A percentile compares a stretch with the other conserved stretches of the same genome.
Conservation (phyloP, 1,140 invertebrate genomes). For the Tyrophagus putrescentiae region DNA sequence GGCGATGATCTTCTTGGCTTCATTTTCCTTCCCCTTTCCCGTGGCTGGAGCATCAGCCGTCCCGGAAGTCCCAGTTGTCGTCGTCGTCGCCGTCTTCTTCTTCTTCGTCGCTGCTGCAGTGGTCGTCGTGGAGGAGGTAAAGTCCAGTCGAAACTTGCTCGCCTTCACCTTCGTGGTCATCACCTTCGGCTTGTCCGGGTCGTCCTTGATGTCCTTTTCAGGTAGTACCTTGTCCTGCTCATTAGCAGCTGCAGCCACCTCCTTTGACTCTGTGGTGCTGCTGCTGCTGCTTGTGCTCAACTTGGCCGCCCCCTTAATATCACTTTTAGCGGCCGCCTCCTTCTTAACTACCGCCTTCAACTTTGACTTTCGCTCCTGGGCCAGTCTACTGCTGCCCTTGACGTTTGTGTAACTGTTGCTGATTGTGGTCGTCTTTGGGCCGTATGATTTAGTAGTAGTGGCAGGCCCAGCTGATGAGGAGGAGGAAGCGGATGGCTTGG, state of each 20-base stretch:
- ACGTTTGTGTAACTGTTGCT: too few relatives aligned
- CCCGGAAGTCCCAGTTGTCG: not conserved
- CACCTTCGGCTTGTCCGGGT: too few relatives aligned
- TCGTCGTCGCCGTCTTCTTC: not conserved
- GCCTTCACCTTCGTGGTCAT: conserved; percentile 14
- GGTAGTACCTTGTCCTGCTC: not conserved
- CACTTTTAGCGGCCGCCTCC: too few relatives aligned
- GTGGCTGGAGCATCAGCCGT: not conserved
- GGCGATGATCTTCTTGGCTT: not conserved
- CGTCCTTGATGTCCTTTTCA: too few relatives aligned
- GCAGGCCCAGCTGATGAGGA: too few relatives aligned
- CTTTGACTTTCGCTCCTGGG: too few relatives aligned
- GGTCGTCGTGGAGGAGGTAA: not conserved
- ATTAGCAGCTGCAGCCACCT: not conserved
- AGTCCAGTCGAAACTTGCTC: conserved; percentile 11
- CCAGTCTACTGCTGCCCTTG: too few relatives aligned
- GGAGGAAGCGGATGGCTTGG: too few relatives aligned
- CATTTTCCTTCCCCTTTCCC: not conserved
- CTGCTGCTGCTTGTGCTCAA: not conserved
- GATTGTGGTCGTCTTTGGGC: too few relatives aligned
- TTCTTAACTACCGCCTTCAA: too few relatives aligned
- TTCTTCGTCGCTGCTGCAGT: not conserved
- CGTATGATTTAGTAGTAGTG: too few relatives aligned
- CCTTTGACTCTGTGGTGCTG: not conserved
- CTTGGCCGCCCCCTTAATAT: too few relatives aligned